These are phyloP conservation scores for Macaria notata DNA, from an alignment of 2,888 invertebrate species.

Conservation along the genomic window DNA sequence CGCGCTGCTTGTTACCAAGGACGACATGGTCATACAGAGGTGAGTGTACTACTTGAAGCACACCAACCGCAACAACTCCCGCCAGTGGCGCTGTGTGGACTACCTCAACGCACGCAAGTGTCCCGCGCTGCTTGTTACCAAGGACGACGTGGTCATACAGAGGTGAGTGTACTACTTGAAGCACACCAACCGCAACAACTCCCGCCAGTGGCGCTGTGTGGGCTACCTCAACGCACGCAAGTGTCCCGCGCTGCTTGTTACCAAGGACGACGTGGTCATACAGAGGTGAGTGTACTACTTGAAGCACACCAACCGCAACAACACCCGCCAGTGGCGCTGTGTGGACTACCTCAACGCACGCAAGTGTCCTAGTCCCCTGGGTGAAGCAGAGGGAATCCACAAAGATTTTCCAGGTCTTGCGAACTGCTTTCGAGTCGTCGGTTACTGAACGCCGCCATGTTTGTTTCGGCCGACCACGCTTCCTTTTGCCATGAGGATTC, in stretches of 20 bases:
- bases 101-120: conserved; percentile 60
- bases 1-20: no score
- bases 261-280: conserved; percentile 60
- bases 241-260: conserved; percentile 68
- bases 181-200: conserved; percentile 55
- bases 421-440: no score
- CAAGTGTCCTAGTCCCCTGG: conserved; percentile 65
- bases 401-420: no score
- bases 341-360: conserved; percentile 60
- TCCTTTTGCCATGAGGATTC: no score
- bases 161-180: conserved; percentile 61
- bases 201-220: conserved; percentile 72
- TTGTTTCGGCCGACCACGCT: not conserved
- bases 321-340: conserved; percentile 69
- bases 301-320: conserved; percentile 60
- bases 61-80: conserved; percentile 52
- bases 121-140: conserved; percentile 66
- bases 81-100: conserved; percentile 75
- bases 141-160: conserved; percentile 58
- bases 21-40: not conserved
- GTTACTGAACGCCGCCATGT: not conserved
- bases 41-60: conserved; percentile 55
- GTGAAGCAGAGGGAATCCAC: conserved; percentile 11
- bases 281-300: conserved; percentile 58
- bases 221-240: conserved; percentile 59